Conservation (phyloP, 30 jellyfish, hydroid and myxozoan genomes). For the Euphysa ruthae region DNA sequence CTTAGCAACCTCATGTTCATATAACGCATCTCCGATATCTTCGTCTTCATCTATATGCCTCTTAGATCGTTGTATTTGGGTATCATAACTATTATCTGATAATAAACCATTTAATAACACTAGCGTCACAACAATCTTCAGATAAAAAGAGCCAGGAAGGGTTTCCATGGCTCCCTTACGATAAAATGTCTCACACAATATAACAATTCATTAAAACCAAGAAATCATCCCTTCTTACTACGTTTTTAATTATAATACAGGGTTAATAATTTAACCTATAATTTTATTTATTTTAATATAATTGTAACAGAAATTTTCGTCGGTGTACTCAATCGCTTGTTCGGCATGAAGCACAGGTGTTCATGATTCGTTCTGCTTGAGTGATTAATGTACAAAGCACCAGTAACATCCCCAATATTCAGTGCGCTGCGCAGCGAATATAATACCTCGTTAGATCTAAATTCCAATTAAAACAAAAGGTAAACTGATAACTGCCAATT, state of each 20-base stretch:
- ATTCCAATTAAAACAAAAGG: no score
- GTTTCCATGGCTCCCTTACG: slow-evolving; percentile 8
- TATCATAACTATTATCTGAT: slow-evolving; percentile 6
- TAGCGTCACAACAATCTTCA: slow-evolving; percentile 1
- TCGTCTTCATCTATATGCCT: slow-evolving; percentile 55
- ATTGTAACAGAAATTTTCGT: slow-evolving; percentile 4
- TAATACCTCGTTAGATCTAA: slow-evolving; percentile 5
- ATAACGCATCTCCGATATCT: slow-evolving; percentile 60
- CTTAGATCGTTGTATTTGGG: slow-evolving; percentile 42
- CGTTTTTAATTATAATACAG: not conserved
- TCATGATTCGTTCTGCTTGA: slow-evolving; percentile 39
- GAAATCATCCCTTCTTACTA: no score
- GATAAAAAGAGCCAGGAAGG: not conserved
- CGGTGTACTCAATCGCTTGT: not conserved
- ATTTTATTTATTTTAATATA: not conserved
- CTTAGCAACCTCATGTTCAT: slow-evolving; percentile 24
- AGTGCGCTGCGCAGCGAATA: slow-evolving; percentile 20
- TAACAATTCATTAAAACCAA: no score
- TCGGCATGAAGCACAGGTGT: slow-evolving; percentile 34
- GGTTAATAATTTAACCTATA: not conserved
- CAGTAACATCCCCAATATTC: slow-evolving; percentile 24
- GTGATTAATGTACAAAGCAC: slow-evolving; percentile 31
- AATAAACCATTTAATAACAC: slow-evolving; percentile 7
- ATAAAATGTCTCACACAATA: not conserved
- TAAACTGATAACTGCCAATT: no score